Evolutionary conservation across 37 sponge, comb jelly and placozoan genomes (phyloP).

Genomic region (Tethya wilhelma): DNA sequence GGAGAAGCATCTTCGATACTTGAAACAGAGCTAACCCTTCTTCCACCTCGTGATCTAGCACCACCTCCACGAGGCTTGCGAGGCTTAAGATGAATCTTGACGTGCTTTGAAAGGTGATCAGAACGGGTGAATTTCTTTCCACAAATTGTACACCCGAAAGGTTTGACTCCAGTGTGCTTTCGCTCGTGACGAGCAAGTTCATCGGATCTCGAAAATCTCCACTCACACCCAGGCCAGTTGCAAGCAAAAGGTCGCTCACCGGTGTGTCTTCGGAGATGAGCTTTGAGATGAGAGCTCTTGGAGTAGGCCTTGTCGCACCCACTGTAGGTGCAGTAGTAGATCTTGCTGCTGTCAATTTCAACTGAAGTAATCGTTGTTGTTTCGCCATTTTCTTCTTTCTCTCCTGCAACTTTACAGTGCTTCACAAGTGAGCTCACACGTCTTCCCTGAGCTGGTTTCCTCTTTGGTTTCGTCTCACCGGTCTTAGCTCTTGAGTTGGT

Average conservation of each 20-base stretch:
- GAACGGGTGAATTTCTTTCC: slow-evolving; percentile 89
- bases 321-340: slow-evolving; percentile 71
- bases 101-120: slow-evolving; percentile 90
- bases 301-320: slow-evolving; percentile 86
- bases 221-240: slow-evolving; percentile 86
- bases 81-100: slow-evolving; percentile 84
- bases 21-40: slow-evolving; percentile 63
- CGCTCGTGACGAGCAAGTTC: slow-evolving; percentile 89
- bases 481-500: not conserved
- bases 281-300: slow-evolving; percentile 87
- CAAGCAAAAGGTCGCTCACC: slow-evolving; percentile 92
- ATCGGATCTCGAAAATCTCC: slow-evolving; percentile 92
- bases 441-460: slow-evolving; percentile 14
- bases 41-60: slow-evolving; percentile 10
- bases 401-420: slow-evolving; percentile 27
- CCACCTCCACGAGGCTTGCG: slow-evolving; percentile 68
- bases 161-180: slow-evolving; percentile 88
- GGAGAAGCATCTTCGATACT: slow-evolving; percentile 58
- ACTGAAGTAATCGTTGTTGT: not conserved
- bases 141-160: slow-evolving; percentile 85
- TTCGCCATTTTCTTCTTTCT: slow-evolving; percentile 5
- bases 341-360: slow-evolving; percentile 26
- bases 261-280: slow-evolving; percentile 88
- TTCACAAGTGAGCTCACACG: slow-evolving; percentile 13
- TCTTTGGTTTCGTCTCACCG: no score